These are phyloP conservation scores for Stegophylla sp. DNA, from an alignment of 2,888 invertebrate species.

Conservation along the genomic window DNA sequence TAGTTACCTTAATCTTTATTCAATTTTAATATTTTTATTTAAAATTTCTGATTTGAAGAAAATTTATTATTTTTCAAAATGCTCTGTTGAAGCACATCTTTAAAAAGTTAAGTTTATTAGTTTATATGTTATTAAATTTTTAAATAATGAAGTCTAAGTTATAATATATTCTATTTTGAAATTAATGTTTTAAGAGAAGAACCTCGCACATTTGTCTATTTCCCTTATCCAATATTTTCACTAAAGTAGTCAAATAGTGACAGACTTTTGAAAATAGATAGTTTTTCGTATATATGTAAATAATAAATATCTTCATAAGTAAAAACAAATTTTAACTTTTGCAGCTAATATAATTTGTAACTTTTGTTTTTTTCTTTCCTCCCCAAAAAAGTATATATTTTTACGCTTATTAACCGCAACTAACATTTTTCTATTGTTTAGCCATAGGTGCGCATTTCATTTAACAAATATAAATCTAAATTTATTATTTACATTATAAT, in stretches of 20 bases:
- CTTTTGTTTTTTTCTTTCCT: not conserved
- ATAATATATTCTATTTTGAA: conserved; percentile 8
- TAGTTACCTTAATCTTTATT: conserved; percentile 47
- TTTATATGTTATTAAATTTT: conserved; percentile 5
- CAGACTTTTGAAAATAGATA: conserved; percentile 1
- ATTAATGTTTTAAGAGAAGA: conserved; percentile 13
- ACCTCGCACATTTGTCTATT: conserved; percentile 26
- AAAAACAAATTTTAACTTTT: conserved; percentile 7
- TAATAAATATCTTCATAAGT: conserved; percentile 33
- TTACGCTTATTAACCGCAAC: conserved; percentile 42
- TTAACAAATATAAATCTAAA: conserved; percentile 17
- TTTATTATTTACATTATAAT: conserved; percentile 2
- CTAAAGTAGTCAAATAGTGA: conserved; percentile 7
- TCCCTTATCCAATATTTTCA: not conserved
- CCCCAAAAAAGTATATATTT: conserved; percentile 39
- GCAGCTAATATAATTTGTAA: conserved; percentile 11
- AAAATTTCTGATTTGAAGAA: not conserved
- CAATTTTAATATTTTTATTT: conserved; percentile 19
- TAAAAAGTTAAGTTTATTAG: conserved; percentile 18
- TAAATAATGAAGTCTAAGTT: conserved; percentile 4
- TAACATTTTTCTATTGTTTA: conserved; percentile 39
- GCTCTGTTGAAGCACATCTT: conserved; percentile 12
- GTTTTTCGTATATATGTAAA: conserved; percentile 34
- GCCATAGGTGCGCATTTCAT: conserved; percentile 38
- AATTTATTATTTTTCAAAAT: conserved; percentile 1